Evolutionary conservation across 2,888 invertebrate species (phyloP).

Genomic region (Leptinotarsa juncta): DNA sequence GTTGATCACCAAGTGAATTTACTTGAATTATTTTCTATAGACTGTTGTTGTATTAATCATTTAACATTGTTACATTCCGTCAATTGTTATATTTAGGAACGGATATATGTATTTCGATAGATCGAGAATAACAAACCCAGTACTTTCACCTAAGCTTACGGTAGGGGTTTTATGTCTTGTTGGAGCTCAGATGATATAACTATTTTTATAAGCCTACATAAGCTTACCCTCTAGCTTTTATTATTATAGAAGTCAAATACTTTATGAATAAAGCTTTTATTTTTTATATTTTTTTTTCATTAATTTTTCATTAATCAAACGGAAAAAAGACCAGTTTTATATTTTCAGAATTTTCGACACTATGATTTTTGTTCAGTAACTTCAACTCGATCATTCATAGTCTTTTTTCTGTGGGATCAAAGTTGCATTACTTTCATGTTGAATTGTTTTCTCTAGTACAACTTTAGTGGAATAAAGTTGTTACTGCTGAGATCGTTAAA

Average conservation of each 20-base stretch:
- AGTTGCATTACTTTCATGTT: background rate
- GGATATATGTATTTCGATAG: conserved; percentile 10
- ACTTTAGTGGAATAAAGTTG: conserved; percentile 46
- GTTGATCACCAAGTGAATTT: conserved; percentile 68
- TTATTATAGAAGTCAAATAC: conserved; percentile 17
- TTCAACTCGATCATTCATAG: no score
- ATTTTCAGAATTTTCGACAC: no score
- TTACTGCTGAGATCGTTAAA: conserved; percentile 30
- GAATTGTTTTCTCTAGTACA: conserved; percentile 45
- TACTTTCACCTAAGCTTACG: conserved; percentile 44
- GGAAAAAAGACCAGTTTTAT: background rate
- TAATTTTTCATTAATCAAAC: background rate
- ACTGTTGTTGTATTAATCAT: conserved; percentile 43
- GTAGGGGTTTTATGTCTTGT: conserved; percentile 55
- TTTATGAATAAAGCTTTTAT: conserved; percentile 41
- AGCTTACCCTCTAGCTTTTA: conserved; percentile 42
- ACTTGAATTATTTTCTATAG: conserved; percentile 30
- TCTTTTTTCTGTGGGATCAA: background rate
- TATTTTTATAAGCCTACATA: conserved; percentile 35
- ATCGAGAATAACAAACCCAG: conserved; percentile 21
- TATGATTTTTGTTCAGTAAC: no score
- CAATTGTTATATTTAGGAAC: conserved; percentile 33
- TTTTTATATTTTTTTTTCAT: conserved; percentile 49
- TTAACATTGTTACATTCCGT: conserved; percentile 60
- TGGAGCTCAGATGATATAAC: conserved; percentile 33